Conservation (phyloP, 2,113 vertebrate species). For the Takifugu flavidus region DNA sequence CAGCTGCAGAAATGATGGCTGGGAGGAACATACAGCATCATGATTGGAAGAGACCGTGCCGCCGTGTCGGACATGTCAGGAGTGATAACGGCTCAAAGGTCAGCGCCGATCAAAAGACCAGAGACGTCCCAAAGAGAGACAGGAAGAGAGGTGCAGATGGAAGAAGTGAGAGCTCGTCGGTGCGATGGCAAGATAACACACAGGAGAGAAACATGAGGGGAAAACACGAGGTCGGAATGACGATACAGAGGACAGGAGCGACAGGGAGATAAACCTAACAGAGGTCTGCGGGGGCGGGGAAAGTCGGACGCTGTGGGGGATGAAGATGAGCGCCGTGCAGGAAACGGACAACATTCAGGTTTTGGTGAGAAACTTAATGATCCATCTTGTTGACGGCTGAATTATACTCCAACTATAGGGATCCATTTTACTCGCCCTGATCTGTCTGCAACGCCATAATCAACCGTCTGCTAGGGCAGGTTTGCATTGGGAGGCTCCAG, state of each 20-base stretch:
- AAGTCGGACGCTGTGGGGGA: constrained; percentile 6
- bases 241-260: constrained; percentile 2
- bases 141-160: constrained; percentile 3
- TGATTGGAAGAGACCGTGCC: not conserved
- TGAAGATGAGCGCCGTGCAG: not conserved
- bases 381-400: constrained; percentile 49
- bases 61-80: not conserved
- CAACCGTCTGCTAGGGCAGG: constrained; percentile 27
- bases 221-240: constrained; percentile 6
- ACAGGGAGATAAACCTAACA: constrained; percentile 2
- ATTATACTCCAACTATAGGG: constrained; percentile 41
- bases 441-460: constrained; percentile 47
- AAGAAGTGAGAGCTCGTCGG: constrained; percentile 10
- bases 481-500: constrained; percentile 12
- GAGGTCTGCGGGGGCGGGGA: not conserved
- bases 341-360: constrained; percentile 32
- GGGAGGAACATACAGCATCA: not conserved
- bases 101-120: constrained; percentile 18
- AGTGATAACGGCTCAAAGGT: constrained; percentile 20
- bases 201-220: constrained; percentile 20
- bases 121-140: constrained; percentile 1
- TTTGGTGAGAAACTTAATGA: constrained; percentile 25
- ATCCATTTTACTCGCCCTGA: constrained; percentile 41
- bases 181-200: constrained; percentile 11
- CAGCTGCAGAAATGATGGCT: not conserved